Percentiles rank a stretch among this genome's conserved stretches.
Evolutionary conservation across 2,113 vertebrate genomes (phyloP).

Genomic region (Neodon shergylaensis): DNA sequence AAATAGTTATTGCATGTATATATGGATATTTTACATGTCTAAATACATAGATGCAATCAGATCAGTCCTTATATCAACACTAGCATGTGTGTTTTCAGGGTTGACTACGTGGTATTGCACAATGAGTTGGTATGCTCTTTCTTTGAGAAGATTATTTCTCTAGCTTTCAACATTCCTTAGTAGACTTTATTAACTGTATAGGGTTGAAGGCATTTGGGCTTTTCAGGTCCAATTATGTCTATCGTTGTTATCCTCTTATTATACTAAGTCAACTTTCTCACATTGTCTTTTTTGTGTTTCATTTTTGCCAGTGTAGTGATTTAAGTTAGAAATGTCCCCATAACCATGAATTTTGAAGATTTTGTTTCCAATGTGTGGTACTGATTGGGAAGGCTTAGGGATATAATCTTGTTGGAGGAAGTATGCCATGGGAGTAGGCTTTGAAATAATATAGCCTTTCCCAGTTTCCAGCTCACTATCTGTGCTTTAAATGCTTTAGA

Average conservation of each 20-base stretch:
- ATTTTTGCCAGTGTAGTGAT: not conserved
- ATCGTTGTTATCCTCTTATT: not conserved
- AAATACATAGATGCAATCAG: not conserved
- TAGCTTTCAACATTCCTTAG: not conserved
- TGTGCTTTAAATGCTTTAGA: not conserved
- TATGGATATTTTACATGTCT: not conserved
- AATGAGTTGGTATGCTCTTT: not conserved
- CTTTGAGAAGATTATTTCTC: not conserved
- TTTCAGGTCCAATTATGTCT: not conserved
- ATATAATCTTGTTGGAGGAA: not conserved
- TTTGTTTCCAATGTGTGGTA: not conserved
- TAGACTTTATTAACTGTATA: not conserved
- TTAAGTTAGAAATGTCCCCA: not conserved
- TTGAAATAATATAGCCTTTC: not conserved
- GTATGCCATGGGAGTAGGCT: not conserved
- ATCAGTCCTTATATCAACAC: not conserved
- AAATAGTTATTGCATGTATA: not conserved
- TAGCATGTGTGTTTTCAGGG: not conserved
- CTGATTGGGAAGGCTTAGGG: no score
- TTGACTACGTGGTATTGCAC: not conserved
- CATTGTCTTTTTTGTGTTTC: not conserved
- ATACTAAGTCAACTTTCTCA: not conserved
- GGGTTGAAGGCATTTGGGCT: not conserved
- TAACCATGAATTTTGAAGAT: no score
- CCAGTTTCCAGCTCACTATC: not conserved